Evolutionary conservation across 2,888 invertebrate genomes (phyloP).

Genomic region (Lithophane socia): DNA sequence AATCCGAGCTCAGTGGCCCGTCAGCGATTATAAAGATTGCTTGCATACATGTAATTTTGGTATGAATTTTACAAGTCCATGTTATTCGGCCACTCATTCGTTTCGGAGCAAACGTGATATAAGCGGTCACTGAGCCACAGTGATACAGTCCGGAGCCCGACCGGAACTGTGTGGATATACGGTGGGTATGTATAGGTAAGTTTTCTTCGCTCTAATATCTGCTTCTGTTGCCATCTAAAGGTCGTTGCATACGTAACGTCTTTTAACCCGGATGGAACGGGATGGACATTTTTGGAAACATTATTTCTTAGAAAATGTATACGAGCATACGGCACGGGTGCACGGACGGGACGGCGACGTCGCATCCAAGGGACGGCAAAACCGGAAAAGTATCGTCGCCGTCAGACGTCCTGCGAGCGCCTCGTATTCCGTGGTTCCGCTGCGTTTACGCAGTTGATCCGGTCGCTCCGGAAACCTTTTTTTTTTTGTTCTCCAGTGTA

Average conservation of each 20-base stretch:
- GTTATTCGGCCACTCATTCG: neutral
- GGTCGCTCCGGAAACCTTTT: neutral
- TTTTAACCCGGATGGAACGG: neutral
- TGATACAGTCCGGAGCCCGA: neutral
- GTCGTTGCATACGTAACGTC: neutral
- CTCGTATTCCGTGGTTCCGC: neutral
- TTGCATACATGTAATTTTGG: neutral
- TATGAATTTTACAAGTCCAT: neutral
- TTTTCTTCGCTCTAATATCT: neutral
- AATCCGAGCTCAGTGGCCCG: neutral
- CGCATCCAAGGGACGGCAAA: neutral
- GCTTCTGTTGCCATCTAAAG: neutral
- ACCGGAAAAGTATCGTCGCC: neutral
- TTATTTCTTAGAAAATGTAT: neutral
- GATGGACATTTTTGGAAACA: neutral
- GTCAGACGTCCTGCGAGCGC: neutral
- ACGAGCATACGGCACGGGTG: neutral
- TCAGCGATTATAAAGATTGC: neutral
- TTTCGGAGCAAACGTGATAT: neutral
- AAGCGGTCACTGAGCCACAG: neutral
- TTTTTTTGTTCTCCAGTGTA: neutral
- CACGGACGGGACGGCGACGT: neutral
- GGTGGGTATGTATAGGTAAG: neutral
- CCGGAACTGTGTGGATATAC: neutral
- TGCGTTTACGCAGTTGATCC: neutral